A percentile compares a stretch with the other conserved stretches of the same genome.
Evolutionary conservation across 2,888 invertebrate genomes (phyloP).

Genomic region (Hybos culiciformis): DNA sequence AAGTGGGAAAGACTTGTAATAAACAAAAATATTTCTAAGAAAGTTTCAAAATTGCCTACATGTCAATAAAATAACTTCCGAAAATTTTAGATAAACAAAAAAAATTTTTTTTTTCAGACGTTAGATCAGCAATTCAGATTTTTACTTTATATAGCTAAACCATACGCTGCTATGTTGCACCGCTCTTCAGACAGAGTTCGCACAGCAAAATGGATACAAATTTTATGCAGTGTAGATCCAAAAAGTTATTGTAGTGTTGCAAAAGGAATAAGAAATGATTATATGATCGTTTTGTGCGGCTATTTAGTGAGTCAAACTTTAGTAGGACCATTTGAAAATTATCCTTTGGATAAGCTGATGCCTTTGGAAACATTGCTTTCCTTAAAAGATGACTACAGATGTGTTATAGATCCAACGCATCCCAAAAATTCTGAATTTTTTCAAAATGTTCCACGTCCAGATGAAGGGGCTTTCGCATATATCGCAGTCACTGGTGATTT

Average conservation of each 20-base stretch:
- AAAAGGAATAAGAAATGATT: slow-evolving; percentile 42
- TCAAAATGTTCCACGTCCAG: slow-evolving; percentile 35
- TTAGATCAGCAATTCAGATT: slow-evolving; percentile 38
- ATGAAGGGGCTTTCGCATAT: slow-evolving; percentile 43
- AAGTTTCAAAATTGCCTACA: too few species aligned
- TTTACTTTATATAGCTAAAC: slow-evolving; percentile 36
- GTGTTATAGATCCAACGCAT: slow-evolving; percentile 35
- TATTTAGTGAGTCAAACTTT: slow-evolving; percentile 28
- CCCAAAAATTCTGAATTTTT: slow-evolving; percentile 38
- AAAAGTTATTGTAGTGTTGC: slow-evolving; percentile 31
- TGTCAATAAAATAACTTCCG: too few species aligned
- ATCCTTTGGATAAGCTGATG: slow-evolving; percentile 34
- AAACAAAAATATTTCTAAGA: too few species aligned
- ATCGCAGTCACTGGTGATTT: slow-evolving; percentile 41
- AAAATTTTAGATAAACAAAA: too few species aligned
- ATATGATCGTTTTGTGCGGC: slow-evolving; percentile 39
- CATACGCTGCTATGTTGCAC: slow-evolving; percentile 35
- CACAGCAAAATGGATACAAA: slow-evolving; percentile 39
- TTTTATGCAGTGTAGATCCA: slow-evolving; percentile 37
- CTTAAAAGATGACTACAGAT: slow-evolving; percentile 28
- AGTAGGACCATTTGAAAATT: slow-evolving; percentile 38
- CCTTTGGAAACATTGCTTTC: slow-evolving; percentile 30
- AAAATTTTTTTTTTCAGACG: slow-evolving; percentile 20
- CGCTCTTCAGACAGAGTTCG: slow-evolving; percentile 34
- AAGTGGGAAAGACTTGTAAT: too few species aligned